Percentiles rank a stretch among this genome's conserved stretches.
phyloP scores from a whole-genome alignment of 2,888 invertebrate genomes.

The Drosophila atripex region DNA sequence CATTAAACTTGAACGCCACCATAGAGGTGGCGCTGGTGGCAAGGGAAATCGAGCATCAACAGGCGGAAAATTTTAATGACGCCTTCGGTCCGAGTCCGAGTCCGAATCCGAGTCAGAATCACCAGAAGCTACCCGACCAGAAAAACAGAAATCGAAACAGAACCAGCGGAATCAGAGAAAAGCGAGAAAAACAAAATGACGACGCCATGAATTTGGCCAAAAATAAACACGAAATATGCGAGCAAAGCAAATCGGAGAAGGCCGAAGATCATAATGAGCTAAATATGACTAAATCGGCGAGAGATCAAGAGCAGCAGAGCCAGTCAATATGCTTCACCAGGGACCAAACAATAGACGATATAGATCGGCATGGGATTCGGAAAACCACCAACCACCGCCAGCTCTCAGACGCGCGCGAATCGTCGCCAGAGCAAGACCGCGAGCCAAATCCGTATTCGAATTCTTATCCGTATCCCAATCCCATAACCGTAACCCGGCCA shows the following conservation, averaged over 20 bases:
- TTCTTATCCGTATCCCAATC: slow-evolving; percentile 6
- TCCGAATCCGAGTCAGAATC: slow-evolving; percentile 4
- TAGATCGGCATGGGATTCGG: slow-evolving; percentile 33
- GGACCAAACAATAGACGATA: slow-evolving; percentile 60
- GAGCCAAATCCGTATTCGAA: slow-evolving; percentile 47
- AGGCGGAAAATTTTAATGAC: slow-evolving; percentile 79
- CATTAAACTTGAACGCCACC: slow-evolving; percentile 71
- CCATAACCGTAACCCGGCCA: slow-evolving; percentile 37
- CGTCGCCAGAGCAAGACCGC: slow-evolving; percentile 76
- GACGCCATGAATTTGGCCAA: slow-evolving; percentile 74
- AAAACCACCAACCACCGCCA: slow-evolving; percentile 33
- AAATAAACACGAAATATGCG: slow-evolving; percentile 74
- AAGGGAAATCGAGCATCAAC: slow-evolving; percentile 73
- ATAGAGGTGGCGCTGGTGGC: slow-evolving; percentile 32
- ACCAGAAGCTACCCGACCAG: slow-evolving; percentile 46
- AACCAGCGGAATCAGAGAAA: neutral
- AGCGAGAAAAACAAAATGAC: slow-evolving; percentile 26
- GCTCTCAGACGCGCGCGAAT: slow-evolving; percentile 81
- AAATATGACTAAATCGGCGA: slow-evolving; percentile 72
- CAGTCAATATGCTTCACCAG: slow-evolving; percentile 69
- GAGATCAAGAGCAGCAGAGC: slow-evolving; percentile 45
- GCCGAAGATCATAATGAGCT: slow-evolving; percentile 66
- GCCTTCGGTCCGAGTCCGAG: slow-evolving; percentile 55
- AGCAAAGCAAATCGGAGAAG: slow-evolving; percentile 69
- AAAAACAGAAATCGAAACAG: slow-evolving; percentile 11